Evolutionary conservation across 2,113 vertebrate species (phyloP), one percentile per base, ranked within the genome.

Genomic region (Eulacestoma nigropectus): DNA sequence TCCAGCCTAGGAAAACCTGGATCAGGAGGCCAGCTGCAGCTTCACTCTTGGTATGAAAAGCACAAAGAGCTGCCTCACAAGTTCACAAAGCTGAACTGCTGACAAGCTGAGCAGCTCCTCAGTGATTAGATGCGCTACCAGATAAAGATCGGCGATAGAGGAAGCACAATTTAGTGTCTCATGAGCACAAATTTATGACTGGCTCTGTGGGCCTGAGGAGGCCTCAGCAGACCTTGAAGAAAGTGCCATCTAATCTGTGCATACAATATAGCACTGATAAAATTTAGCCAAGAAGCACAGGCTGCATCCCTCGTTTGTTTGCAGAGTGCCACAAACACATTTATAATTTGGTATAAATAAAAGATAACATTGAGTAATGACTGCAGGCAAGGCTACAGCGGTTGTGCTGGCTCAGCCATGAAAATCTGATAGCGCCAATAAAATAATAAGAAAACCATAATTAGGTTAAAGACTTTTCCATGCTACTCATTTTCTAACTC

Each of bases 341-440:
- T 82, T 93, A 57, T 89, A 84, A 80, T 91, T 63, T 76, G 47
- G 30, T 79, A 88, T 95, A 94, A 93, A 97, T 91, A 95, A 96
- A 96, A 95, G 56, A 82, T 87, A 96, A 75, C 56, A 84, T 62
- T 90, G 88, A 96, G 44, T 94, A 83, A 91, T 88, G 84, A 87
- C 78, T 90, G 76, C 44, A 91, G 84, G 74, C 64, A 88, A 92
- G 37, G 32, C 76, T 95, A 93, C 84, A 92, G 65, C 46, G 95
- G 84, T 95, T 96, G 70, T 86, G 64, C 42, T 89, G 92, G 64
- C 65, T 96, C 95, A 92, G 70, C 69, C 80, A 85, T 94, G 89
- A 97, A 97, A 84, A 88, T 93, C 62, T 97, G 90, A 95, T 97
- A 95, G 69, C 73, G 64, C 80, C 81, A 95, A 96, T 97, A 92